Evolutionary conservation across 2,888 invertebrate genomes (phyloP).

Genomic region (Drosophila algonquin): DNA sequence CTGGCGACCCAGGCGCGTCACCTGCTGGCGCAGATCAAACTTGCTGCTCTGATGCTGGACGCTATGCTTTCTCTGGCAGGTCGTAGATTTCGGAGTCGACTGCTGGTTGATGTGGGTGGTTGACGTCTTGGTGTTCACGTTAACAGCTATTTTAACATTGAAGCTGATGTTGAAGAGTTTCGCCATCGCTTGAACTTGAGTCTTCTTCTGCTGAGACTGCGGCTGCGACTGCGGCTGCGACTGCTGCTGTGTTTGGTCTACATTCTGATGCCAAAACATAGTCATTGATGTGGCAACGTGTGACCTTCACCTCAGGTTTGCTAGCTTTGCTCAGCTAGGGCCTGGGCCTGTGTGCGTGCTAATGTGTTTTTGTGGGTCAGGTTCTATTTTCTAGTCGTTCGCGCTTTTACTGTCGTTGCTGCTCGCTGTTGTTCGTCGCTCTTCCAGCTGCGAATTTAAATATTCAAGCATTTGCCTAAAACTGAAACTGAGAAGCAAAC

Average conservation of each 20-base stretch:
- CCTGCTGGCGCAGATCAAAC: constrained; percentile 46
- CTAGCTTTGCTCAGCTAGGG: not conserved
- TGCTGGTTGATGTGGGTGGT: constrained; percentile 41
- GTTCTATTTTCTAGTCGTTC: constrained; percentile 53
- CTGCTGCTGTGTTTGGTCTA: constrained; percentile 24
- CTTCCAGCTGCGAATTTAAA: constrained; percentile 51
- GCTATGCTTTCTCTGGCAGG: not conserved
- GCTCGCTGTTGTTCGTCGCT: not conserved
- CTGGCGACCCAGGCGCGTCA: constrained; percentile 46
- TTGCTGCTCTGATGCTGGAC: constrained; percentile 17
- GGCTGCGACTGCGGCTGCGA: not conserved
- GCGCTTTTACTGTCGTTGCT: constrained; percentile 23
- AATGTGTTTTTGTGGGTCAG: constrained; percentile 28
- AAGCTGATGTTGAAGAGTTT: constrained; percentile 67
- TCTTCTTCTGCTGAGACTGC: not conserved
- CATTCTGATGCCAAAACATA: constrained; percentile 70
- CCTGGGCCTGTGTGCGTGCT: not conserved
- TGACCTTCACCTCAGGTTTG: constrained; percentile 44
- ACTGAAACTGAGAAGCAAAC: constrained; percentile 26
- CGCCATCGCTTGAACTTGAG: not conserved
- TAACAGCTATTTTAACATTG: constrained; percentile 70
- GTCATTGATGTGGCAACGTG: constrained; percentile 40
- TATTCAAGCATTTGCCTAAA: constrained; percentile 54
- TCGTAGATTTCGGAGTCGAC: constrained; percentile 1
- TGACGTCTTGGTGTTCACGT: constrained; percentile 71